Evolutionary conservation across 1,140 invertebrate genomes (phyloP).

Genomic region (Magallana angulata): DNA sequence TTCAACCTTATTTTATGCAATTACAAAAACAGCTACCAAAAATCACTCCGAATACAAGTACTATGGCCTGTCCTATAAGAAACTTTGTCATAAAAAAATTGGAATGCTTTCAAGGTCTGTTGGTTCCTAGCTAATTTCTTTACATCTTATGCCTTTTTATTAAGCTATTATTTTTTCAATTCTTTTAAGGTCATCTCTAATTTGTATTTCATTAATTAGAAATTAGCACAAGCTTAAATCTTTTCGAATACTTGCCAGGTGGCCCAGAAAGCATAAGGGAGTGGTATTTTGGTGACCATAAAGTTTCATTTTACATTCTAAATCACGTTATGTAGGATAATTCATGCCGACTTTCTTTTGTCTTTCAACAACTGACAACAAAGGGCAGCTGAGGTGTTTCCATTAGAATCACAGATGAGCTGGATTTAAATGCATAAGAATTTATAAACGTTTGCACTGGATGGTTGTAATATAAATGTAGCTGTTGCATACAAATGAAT

Average conservation of each 20-base stretch:
- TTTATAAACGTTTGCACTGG: not conserved
- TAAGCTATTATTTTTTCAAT: not conserved
- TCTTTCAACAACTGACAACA: not conserved
- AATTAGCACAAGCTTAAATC: not conserved
- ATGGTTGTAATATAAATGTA: not conserved
- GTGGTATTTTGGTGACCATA: not conserved
- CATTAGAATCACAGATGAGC: constrained; percentile 22
- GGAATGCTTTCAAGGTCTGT: no score
- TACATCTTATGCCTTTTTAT: no score
- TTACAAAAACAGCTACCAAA: no score
- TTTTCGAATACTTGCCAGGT: not conserved
- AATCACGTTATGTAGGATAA: not conserved
- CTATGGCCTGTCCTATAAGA: no score
- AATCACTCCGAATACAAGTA: no score
- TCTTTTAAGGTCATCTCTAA: not conserved
- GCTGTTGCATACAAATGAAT: not conserved
- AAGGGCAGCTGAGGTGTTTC: not conserved
- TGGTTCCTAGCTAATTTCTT: no score
- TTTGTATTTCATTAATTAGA: not conserved
- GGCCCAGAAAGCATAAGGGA: constrained; percentile 6
- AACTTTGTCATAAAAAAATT: no score
- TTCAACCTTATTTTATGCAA: no score
- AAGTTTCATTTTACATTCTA: constrained; percentile 7
- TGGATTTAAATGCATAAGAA: not conserved
- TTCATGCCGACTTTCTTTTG: constrained; percentile 7